Base-by-base conservation (phyloP, 2,888 invertebrate genomes). In the Bibio marci region DNA sequence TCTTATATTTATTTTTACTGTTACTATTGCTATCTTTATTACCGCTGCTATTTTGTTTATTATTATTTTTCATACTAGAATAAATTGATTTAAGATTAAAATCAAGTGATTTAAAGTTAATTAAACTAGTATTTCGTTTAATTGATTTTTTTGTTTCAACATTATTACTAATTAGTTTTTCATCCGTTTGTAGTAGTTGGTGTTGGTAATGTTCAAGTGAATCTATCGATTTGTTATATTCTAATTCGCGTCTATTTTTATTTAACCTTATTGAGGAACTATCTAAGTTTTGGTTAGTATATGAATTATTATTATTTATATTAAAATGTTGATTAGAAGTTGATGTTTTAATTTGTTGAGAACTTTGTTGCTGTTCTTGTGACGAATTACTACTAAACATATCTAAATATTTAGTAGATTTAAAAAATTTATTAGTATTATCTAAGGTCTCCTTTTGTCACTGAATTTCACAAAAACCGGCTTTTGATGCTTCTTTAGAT, bases 401-500 rank as follows among this genome's bases (percentile, higher is more conserved):
- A 46, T 48, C 49, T 10, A 49, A 49, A 27, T 50, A 53, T 13
- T 46, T 48, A 40, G 43, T 56, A 55, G 58, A 56, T 58, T 61
- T 61, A 54, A 59, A 57, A 57, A 62, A 61, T 62, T 62, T 62
- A 58, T 62, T 62, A 61, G 58, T 57, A 53, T 53, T 59, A 55
- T 62, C 62, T 62, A 62, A 62, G 66, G 65, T 66, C 62, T 67
- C 69, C 64, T 68, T 70, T 67, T 69, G 73, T 78, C 76, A 78
- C 74, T 78, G 78, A 64, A 78, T 75, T 63, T 73, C 73, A 63
- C 77, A 79, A 60, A 79, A 77, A 35, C 73, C 73, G 56, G 75
- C 22, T 62, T 76, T 76, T 55, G 73, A 72, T 54, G 66, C 67
- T 49, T 76, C 76, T 59, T 76, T 72, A 50, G 69, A 67, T 52